These are phyloP conservation scores for Sebastes umbrosus DNA, from an alignment of 2,797 vertebrate species.

Conservation along the genomic window DNA sequence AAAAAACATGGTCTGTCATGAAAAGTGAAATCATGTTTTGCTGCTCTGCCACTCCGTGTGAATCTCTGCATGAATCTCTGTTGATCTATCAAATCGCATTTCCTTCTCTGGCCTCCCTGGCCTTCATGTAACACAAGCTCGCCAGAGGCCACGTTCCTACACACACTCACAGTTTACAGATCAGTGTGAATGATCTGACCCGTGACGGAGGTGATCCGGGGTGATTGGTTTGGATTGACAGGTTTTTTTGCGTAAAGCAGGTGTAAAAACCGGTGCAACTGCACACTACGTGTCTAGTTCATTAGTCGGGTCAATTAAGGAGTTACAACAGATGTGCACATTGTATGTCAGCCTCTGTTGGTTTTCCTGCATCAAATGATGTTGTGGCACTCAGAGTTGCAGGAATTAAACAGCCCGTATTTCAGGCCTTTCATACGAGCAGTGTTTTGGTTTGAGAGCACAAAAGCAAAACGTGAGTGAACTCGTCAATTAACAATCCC, in stretches of 20 bases:
- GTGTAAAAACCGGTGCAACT: no score
- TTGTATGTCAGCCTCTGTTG: not conserved
- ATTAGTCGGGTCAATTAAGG: not conserved
- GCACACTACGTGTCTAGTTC: not conserved
- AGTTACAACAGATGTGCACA: not conserved
- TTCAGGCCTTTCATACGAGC: not conserved
- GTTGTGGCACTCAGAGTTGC: not conserved
- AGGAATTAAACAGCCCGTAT: not conserved
- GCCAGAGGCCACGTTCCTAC: not conserved
- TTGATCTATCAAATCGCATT: conserved; percentile 5
- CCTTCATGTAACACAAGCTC: not conserved
- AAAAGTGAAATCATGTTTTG: conserved; percentile 19
- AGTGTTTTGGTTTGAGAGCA: conserved; percentile 22
- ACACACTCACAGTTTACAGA: conserved; percentile 12
- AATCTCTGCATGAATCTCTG: conserved; percentile 33
- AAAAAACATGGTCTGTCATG: not conserved
- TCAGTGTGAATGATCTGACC: conserved; percentile 14
- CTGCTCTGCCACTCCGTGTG: conserved; percentile 4
- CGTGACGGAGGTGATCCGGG: not conserved
- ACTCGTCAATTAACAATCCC: conserved; percentile 32
- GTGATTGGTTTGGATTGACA: not conserved
- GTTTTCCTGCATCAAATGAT: conserved; percentile 3
- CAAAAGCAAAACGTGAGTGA: conserved; percentile 42
- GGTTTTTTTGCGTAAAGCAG: not conserved
- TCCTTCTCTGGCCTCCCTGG: not conserved